These are phyloP conservation scores for Manis javanica DNA, from an alignment of 2,797 vertebrate genomes.

Conservation along the genomic window DNA sequence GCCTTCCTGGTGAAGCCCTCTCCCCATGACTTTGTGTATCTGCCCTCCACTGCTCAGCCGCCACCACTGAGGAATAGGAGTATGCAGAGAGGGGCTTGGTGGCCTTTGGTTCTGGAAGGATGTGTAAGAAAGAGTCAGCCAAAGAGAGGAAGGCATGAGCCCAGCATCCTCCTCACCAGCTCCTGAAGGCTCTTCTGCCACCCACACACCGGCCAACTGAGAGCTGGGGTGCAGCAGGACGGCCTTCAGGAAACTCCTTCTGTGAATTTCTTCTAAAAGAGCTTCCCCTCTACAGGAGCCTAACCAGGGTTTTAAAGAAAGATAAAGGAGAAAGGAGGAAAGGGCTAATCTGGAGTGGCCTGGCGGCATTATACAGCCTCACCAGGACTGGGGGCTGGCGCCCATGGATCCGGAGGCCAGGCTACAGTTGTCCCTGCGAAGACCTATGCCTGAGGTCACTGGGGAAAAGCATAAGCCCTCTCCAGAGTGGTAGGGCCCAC, in stretches of 20 bases:
- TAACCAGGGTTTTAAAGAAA: not conserved
- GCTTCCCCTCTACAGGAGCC: not conserved
- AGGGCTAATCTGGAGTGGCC: not conserved
- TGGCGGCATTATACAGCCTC: not conserved
- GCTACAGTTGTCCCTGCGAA: not conserved
- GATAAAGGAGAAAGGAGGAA: not conserved
- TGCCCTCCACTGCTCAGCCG: slow-evolving; percentile 24
- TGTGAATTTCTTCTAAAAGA: slow-evolving; percentile 16
- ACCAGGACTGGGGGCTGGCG: not conserved
- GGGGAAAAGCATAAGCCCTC: not conserved
- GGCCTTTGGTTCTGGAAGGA: slow-evolving; percentile 63
- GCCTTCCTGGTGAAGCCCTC: not conserved
- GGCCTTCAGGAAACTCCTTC: slow-evolving; percentile 19
- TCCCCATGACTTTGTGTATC: not conserved
- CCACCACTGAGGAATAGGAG: slow-evolving; percentile 36
- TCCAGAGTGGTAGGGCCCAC: not conserved
- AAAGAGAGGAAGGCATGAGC: slow-evolving; percentile 56
- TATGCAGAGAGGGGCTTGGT: slow-evolving; percentile 26
- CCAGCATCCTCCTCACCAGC: slow-evolving; percentile 11
- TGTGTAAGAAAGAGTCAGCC: slow-evolving; percentile 35
- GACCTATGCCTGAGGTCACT: not conserved
- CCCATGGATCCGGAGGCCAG: not conserved
- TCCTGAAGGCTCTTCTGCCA: not conserved
- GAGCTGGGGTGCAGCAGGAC: not conserved
- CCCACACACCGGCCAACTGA: not conserved